Evolutionary conservation across 2,113 vertebrate genomes (phyloP).

Genomic region (Rhizomys pruinosus): DNA sequence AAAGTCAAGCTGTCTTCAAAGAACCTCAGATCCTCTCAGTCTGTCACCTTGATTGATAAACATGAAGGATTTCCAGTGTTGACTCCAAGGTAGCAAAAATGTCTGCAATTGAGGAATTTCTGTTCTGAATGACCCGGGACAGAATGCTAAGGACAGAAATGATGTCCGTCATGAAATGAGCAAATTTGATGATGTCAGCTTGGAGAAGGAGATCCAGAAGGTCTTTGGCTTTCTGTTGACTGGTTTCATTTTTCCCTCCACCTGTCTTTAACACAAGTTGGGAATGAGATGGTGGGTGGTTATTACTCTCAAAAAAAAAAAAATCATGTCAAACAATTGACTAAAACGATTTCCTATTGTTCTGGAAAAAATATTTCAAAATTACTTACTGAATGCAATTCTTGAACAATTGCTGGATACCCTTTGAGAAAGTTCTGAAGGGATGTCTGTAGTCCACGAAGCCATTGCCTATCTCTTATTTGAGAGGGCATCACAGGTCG

Average conservation of each 20-base stretch:
- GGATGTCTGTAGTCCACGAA: slow-evolving; percentile 76
- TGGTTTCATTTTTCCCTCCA: slow-evolving; percentile 43
- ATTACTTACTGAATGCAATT: slow-evolving; percentile 81
- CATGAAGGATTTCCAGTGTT: slow-evolving; percentile 76
- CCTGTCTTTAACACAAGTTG: slow-evolving; percentile 64
- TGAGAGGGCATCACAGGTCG: slow-evolving; percentile 74
- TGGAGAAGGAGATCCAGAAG: slow-evolving; percentile 77
- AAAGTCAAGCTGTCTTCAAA: neutral
- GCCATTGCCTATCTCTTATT: slow-evolving; percentile 72
- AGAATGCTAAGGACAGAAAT: slow-evolving; percentile 80
- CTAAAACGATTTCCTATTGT: neutral
- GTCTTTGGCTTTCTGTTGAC: slow-evolving; percentile 66
- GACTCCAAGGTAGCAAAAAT: slow-evolving; percentile 78
- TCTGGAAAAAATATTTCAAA: slow-evolving; percentile 46
- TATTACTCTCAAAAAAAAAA: neutral
- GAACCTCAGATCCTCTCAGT: neutral
- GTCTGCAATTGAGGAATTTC: slow-evolving; percentile 80
- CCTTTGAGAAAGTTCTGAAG: slow-evolving; percentile 82
- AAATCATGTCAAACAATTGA: neutral
- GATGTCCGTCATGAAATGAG: slow-evolving; percentile 81
- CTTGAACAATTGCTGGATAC: slow-evolving; percentile 81
- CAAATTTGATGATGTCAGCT: slow-evolving; percentile 77
- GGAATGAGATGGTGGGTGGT: neutral
- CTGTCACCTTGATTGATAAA: slow-evolving; percentile 82
- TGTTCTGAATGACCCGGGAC: slow-evolving; percentile 69